Conservation (phyloP, 2,888 invertebrate species). For the Nomada hirtipes region DNA sequence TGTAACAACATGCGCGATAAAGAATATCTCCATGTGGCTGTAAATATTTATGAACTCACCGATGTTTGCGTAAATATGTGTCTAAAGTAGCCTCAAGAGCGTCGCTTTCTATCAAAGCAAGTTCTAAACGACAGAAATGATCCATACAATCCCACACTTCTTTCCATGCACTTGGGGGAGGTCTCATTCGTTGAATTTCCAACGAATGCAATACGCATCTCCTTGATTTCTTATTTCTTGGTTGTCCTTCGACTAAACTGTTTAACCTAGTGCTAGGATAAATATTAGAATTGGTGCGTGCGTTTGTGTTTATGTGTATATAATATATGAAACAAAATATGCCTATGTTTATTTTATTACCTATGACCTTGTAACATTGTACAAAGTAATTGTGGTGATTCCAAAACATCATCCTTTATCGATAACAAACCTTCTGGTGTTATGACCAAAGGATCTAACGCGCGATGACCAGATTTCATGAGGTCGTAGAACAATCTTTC, state of each 20-base stretch:
- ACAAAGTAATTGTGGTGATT: slow-evolving; percentile 92
- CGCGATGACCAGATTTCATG: slow-evolving; percentile 93
- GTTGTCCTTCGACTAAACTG: slow-evolving; percentile 91
- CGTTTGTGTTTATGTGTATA: not conserved
- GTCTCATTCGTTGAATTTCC: slow-evolving; percentile 93
- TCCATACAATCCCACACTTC: slow-evolving; percentile 95
- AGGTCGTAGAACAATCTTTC: slow-evolving; percentile 95
- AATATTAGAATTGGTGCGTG: slow-evolving; percentile 11
- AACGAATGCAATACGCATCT: slow-evolving; percentile 95
- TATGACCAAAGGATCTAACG: slow-evolving; percentile 94
- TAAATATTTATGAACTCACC: slow-evolving; percentile 82
- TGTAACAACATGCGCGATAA: slow-evolving; percentile 65
- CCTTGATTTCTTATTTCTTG: slow-evolving; percentile 94
- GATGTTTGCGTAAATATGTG: slow-evolving; percentile 95
- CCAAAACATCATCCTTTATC: slow-evolving; percentile 91
- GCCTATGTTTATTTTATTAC: slow-evolving; percentile 84
- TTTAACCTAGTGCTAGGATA: slow-evolving; percentile 89
- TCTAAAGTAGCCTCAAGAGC: slow-evolving; percentile 94
- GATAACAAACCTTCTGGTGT: slow-evolving; percentile 91
- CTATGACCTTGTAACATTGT: slow-evolving; percentile 95
- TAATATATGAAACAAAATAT: not conserved
- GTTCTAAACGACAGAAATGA: slow-evolving; percentile 91
- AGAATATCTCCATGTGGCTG: not conserved
- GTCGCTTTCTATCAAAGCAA: slow-evolving; percentile 94
- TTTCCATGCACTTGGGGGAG: slow-evolving; percentile 90